Evolutionary conservation across 2,113 vertebrate species (phyloP).

Genomic region (Triplophysa rosa): DNA sequence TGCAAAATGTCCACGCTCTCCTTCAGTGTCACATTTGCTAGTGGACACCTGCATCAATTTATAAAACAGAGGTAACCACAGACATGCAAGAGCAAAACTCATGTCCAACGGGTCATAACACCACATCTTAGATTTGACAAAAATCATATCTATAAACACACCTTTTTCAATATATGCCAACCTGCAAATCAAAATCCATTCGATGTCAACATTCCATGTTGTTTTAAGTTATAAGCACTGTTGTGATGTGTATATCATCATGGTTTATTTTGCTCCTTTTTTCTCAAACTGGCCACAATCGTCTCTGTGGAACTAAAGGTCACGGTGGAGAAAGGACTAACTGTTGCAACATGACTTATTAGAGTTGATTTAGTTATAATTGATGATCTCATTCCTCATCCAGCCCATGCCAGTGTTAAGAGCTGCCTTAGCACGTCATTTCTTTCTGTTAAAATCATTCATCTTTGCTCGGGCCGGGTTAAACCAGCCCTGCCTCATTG

Average conservation of each 20-base stretch:
- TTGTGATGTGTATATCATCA: constrained; percentile 43
- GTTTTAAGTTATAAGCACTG: constrained; percentile 47
- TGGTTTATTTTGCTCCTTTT: constrained; percentile 54
- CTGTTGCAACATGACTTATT: constrained; percentile 77
- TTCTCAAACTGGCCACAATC: constrained; percentile 53
- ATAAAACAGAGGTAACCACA: too few species aligned
- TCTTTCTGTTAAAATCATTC: constrained; percentile 77
- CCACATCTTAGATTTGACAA: too few species aligned
- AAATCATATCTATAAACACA: too few species aligned
- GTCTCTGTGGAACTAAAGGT: constrained; percentile 63
- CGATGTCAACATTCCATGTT: background rate
- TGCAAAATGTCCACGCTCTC: too few species aligned
- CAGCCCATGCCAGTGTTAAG: constrained; percentile 78
- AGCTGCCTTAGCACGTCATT: constrained; percentile 75
- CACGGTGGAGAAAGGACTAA: constrained; percentile 65
- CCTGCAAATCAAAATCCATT: too few species aligned
- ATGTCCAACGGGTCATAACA: too few species aligned
- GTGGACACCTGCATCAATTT: too few species aligned
- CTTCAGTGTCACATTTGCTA: too few species aligned
- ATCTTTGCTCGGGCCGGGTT: constrained; percentile 70
- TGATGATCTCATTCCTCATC: constrained; percentile 80
- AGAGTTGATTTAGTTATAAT: constrained; percentile 76
- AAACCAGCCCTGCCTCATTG: constrained; percentile 61
- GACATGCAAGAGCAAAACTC: too few species aligned
- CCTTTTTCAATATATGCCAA: too few species aligned